Evolutionary conservation across 2,888 invertebrate genomes (phyloP), one percentile per base, ranked within the genome.

Genomic region (Meghimatium bilineatum): DNA sequence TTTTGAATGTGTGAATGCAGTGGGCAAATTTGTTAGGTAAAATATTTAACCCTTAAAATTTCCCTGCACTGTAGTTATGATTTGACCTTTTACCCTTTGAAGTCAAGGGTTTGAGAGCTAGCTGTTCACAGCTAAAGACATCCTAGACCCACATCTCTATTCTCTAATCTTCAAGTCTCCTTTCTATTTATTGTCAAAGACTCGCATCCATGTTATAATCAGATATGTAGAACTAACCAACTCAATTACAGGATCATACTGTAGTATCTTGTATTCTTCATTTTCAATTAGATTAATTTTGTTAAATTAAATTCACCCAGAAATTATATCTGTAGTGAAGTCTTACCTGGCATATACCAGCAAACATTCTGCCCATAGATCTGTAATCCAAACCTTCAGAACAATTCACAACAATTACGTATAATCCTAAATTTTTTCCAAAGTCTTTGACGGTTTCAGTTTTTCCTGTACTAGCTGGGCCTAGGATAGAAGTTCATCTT

Each of bases 331-430:
- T n/a, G 5, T n/a, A 63, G 2, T 1, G n/a, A 44, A 49, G n/a
- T 72, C 88, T 71, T 85, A 93, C 93, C 92, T 94, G 94, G 34
- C 93, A 92, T n/a, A 94, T 87, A 83, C 96, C 96, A 77, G 97
- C 96, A 93, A 96, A 97, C 94, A 97, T 96, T 92, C 97, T 96
- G 0, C 97, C 97, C 96, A 98, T 97, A 88, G 97, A 96, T 93
- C 97, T 97, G 93, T 96, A 97, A 92, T 98, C 97, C 66, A 98
- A 94, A 0, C 97, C 97, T 91, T 98, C 97, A 0, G 97, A 97
- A 91, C 98, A 98, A 94, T 98, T 98, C 88, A 97, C 97, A 6
- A 98, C 97, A 83, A 98, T 97, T 69, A 97, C 97, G 95, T 97
- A 97, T 94, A 97, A 95, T 0, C 97, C 97, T 86, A 98, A 94